phyloP scores from a whole-genome alignment of 1,140 invertebrate species.

The Psilanteris sp. region DNA sequence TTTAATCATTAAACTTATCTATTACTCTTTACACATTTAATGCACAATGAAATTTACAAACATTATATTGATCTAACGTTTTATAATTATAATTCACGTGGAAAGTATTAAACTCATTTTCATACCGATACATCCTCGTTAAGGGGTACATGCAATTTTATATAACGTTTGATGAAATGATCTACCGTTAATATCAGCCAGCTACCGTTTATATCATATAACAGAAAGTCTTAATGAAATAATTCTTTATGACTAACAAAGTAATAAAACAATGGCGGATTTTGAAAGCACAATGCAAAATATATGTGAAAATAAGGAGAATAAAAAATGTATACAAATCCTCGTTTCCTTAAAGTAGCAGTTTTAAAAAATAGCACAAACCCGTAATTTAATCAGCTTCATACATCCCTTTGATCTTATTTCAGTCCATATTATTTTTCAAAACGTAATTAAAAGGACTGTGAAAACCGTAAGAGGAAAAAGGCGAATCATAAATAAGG shows the following conservation, averaged over 20 bases:
- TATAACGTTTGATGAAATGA: too few relatives aligned
- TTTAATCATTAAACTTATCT: too few relatives aligned
- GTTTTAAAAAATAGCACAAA: conserved; percentile 46
- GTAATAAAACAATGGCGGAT: conserved; percentile 9
- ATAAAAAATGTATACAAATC: conserved; percentile 31
- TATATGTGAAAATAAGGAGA: conserved; percentile 9
- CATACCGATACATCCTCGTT: too few relatives aligned
- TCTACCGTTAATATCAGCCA: too few relatives aligned
- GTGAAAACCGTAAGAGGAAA: conserved; percentile 2
- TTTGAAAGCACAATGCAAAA: conserved; percentile 17
- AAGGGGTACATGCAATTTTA: too few relatives aligned
- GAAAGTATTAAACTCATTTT: too few relatives aligned
- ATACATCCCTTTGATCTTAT: conserved; percentile 39
- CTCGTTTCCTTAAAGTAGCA: conserved; percentile 26
- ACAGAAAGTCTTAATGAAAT: too few relatives aligned
- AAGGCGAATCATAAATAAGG: conserved; percentile 7
- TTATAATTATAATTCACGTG: too few relatives aligned
- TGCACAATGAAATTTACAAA: too few relatives aligned
- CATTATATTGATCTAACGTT: too few relatives aligned
- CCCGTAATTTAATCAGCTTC: conserved; percentile 44
- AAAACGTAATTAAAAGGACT: conserved; percentile 44
- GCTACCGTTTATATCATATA: too few relatives aligned
- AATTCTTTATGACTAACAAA: conserved; percentile 22
- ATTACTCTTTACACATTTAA: too few relatives aligned
- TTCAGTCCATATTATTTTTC: conserved; percentile 38